phyloP scores from a whole-genome alignment of 2,797 vertebrate genomes.

The Gallinago stenura region DNA sequence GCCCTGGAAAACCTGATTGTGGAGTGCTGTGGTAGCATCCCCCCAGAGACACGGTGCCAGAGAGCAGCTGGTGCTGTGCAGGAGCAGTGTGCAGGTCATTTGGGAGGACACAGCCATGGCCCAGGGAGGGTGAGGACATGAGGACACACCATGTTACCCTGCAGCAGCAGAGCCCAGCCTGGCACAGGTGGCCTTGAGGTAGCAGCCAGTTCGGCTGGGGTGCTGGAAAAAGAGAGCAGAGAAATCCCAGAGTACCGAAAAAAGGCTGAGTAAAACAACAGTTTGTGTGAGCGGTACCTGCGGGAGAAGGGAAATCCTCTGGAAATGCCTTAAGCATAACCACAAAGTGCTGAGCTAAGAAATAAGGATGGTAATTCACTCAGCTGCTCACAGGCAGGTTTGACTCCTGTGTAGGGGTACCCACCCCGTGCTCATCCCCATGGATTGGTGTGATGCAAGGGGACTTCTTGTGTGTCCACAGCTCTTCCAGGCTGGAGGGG shows the following conservation, averaged over 20 bases:
- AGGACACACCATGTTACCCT: not conserved
- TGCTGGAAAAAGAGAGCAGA: not conserved
- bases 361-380: constrained; percentile 2
- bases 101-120: not conserved
- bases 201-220: not conserved
- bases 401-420: not conserved
- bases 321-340: constrained; percentile 30
- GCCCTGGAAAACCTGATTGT: not conserved
- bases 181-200: not conserved
- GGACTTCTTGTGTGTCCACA: not conserved
- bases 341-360: constrained; percentile 35
- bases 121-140: not conserved
- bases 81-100: not conserved
- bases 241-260: not conserved
- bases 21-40: not conserved
- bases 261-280: not conserved
- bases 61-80: not conserved
- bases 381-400: not conserved
- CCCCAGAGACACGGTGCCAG: fast-evolving
- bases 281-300: not conserved
- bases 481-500: not conserved
- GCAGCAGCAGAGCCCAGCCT: not conserved
- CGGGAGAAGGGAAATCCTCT: constrained; percentile 45
- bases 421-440: fast-evolving
- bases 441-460: not conserved